Conservation (phyloP, 2,113 vertebrate genomes). For the Phylloscopus trochiloides region DNA sequence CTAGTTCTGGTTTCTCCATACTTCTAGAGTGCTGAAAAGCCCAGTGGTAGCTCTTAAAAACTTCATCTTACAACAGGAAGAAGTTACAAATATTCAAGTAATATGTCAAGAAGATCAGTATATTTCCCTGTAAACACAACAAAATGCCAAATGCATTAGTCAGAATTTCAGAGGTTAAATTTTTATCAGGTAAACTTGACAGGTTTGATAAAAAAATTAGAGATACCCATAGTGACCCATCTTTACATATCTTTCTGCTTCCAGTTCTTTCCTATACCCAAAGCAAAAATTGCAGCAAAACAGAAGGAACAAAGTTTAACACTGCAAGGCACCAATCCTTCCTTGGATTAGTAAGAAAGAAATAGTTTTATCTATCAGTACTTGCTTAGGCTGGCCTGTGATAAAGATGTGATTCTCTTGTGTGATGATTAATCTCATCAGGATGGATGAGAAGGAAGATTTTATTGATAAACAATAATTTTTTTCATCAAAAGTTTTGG, state of each 20-base stretch:
- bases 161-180: background rate
- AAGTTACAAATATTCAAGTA: background rate
- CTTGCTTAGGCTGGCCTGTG: fast-evolving
- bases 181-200: background rate
- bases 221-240: background rate
- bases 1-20: background rate
- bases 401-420: background rate
- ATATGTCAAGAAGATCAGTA: background rate
- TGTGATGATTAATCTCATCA: background rate
- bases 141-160: background rate
- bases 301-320: background rate
- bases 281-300: background rate
- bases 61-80: background rate
- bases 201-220: background rate
- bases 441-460: background rate
- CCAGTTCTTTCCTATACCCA: background rate
- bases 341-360: background rate
- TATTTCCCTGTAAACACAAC: background rate
- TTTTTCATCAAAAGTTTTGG: background rate
- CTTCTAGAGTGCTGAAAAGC: background rate
- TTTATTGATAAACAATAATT: background rate
- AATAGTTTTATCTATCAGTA: background rate
- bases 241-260: background rate
- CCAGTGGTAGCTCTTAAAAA: background rate
- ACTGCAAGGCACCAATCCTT: background rate